phyloP scores from a whole-genome alignment of 2,888 invertebrate genomes.

The Drosophila leonis region DNA sequence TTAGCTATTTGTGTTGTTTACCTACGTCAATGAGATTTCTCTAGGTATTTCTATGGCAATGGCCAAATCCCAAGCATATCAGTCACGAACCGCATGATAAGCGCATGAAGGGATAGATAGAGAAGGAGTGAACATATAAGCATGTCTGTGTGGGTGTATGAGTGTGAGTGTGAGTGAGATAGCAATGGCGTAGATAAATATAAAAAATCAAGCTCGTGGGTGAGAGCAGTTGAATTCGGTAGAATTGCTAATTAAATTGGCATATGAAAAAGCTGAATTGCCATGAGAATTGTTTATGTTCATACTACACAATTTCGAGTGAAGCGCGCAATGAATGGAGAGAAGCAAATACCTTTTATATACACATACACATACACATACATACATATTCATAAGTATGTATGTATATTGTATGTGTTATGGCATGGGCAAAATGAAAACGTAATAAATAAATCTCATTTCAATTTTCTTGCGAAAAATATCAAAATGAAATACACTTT shows the following conservation, averaged over 20 bases:
- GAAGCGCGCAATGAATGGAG: slow-evolving; percentile 65
- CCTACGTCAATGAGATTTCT: slow-evolving; percentile 71
- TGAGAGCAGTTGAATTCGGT: slow-evolving; percentile 54
- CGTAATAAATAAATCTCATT: slow-evolving; percentile 81
- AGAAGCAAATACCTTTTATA: slow-evolving; percentile 22
- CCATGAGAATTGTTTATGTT: slow-evolving; percentile 67
- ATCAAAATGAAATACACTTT: slow-evolving; percentile 79
- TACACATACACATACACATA: background rate
- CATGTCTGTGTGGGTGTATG: background rate
- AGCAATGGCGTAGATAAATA: slow-evolving; percentile 26
- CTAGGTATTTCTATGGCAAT: slow-evolving; percentile 32
- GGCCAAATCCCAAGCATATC: slow-evolving; percentile 53
- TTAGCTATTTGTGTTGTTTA: slow-evolving; percentile 46
- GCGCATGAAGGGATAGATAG: slow-evolving; percentile 7
- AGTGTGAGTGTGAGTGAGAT: slow-evolving; percentile 1
- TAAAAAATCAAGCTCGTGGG: slow-evolving; percentile 19
- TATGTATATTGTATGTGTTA: background rate
- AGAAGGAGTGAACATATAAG: background rate
- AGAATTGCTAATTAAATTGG: slow-evolving; percentile 79
- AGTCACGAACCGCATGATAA: slow-evolving; percentile 63
- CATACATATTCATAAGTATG: background rate
- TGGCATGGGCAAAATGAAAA: slow-evolving; percentile 50
- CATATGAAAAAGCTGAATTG: slow-evolving; percentile 65
- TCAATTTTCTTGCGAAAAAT: slow-evolving; percentile 78
- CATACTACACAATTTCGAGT: slow-evolving; percentile 48